These are phyloP conservation scores for Lysandra coridon DNA, from an alignment of 2,888 invertebrate species.

Conservation along the genomic window DNA sequence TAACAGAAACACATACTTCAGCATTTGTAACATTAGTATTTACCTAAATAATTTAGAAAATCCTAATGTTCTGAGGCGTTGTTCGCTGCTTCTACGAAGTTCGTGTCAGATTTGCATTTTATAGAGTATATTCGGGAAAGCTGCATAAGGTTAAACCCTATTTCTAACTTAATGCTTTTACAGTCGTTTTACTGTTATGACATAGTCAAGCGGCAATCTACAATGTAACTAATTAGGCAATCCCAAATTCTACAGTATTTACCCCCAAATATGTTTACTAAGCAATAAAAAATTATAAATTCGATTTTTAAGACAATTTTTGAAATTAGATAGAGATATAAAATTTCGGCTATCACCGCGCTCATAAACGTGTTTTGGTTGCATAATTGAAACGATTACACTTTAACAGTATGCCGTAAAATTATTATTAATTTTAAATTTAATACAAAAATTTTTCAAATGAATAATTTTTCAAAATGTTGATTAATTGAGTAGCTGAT, in stretches of 20 bases:
- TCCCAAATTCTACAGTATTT: neutral
- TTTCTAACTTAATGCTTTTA: conserved; percentile 11
- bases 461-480: too few relatives aligned
- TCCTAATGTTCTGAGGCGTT: neutral
- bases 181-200: neutral
- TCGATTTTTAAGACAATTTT: neutral
- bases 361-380: too few relatives aligned
- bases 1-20: neutral
- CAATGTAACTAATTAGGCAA: conserved; percentile 19
- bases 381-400: too few relatives aligned
- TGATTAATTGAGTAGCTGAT: too few relatives aligned
- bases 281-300: neutral
- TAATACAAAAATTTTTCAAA: too few relatives aligned
- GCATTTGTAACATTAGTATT: neutral
- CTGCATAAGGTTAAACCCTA: conserved; percentile 2
- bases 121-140: conserved; percentile 1
- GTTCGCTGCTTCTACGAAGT: neutral
- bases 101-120: conserved; percentile 21
- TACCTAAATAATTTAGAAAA: neutral
- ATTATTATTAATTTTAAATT: too few relatives aligned
- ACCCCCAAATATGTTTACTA: neutral
- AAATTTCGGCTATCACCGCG: too few relatives aligned
- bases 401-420: too few relatives aligned
- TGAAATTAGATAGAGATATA: too few relatives aligned
- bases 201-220: neutral